Evolutionary conservation across 2,797 vertebrate species (phyloP).

Genomic region (Kryptolebias ocellatus): DNA sequence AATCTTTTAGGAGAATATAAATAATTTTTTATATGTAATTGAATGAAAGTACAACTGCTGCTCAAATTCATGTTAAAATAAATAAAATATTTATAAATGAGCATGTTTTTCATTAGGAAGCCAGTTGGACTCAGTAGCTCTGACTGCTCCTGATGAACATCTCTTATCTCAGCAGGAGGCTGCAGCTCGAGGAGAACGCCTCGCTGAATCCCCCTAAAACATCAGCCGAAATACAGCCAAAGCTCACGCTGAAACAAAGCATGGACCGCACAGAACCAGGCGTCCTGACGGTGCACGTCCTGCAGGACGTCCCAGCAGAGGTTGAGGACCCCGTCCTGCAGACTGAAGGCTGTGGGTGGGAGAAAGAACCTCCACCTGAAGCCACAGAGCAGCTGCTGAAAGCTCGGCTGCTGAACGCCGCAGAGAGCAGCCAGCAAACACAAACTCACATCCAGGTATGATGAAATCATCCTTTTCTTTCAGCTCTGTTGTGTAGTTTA

Average conservation of each 20-base stretch:
- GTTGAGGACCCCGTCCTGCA: neutral
- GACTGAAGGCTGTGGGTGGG: neutral
- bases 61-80: no score
- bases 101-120: no score
- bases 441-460: slow-evolving; percentile 55
- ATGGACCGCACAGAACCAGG: no score
- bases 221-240: slow-evolving; percentile 21
- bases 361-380: slow-evolving; percentile 29
- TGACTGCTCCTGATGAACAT: slow-evolving; percentile 30
- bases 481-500: neutral
- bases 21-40: no score
- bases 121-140: slow-evolving; percentile 13
- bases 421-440: slow-evolving; percentile 22
- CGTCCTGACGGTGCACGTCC: neutral
- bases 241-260: slow-evolving; percentile 30
- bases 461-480: neutral
- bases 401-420: slow-evolving; percentile 18
- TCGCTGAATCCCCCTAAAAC: slow-evolving; percentile 44
- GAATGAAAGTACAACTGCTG: no score
- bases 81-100: no score
- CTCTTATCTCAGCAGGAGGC: slow-evolving; percentile 67
- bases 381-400: slow-evolving; percentile 41
- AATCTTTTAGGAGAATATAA: no score
- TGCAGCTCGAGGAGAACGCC: slow-evolving; percentile 37
- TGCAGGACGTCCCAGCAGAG: slow-evolving; percentile 13